Evolutionary conservation across 2,888 invertebrate genomes (phyloP).

Genomic region (Crepidodera aurea): DNA sequence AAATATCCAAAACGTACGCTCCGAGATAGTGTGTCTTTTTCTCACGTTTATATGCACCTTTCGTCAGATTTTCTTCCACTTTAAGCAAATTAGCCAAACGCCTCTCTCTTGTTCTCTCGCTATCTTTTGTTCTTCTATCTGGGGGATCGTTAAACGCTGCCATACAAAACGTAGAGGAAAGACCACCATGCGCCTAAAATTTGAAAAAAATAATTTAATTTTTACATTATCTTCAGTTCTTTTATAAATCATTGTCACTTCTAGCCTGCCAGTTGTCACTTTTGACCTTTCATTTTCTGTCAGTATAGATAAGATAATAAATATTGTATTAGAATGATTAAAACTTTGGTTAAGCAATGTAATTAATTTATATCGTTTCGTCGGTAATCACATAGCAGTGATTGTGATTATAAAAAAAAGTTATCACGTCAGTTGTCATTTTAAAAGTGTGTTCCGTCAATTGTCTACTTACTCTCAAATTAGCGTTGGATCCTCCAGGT

Average conservation of each 20-base stretch:
- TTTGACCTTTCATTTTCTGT: too few species aligned
- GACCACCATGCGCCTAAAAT: conserved; percentile 42
- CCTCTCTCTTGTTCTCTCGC: conserved; percentile 67
- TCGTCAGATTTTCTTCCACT: conserved; percentile 46
- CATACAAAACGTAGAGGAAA: conserved; percentile 61
- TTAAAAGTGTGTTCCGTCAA: too few species aligned
- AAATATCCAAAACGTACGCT: conserved; percentile 87
- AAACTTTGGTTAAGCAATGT: too few species aligned
- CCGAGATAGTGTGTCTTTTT: conserved; percentile 64
- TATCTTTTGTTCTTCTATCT: conserved; percentile 70
- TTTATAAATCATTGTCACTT: too few species aligned
- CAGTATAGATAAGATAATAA: too few species aligned
- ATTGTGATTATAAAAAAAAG: too few species aligned
- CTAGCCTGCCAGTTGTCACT: too few species aligned
- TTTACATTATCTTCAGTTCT: neutral
- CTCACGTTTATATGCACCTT: conserved; percentile 47
- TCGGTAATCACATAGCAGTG: too few species aligned
- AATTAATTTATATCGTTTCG: too few species aligned
- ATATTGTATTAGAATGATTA: too few species aligned
- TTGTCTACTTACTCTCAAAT: conserved; percentile 12
- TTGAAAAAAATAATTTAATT: conserved; percentile 20
- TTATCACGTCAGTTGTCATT: too few species aligned
- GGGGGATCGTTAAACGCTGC: conserved; percentile 68
- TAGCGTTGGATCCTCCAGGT: neutral
- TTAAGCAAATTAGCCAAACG: conserved; percentile 47